Conservation (phyloP, 2,797 vertebrate genomes). For the Meda fulgida region DNA sequence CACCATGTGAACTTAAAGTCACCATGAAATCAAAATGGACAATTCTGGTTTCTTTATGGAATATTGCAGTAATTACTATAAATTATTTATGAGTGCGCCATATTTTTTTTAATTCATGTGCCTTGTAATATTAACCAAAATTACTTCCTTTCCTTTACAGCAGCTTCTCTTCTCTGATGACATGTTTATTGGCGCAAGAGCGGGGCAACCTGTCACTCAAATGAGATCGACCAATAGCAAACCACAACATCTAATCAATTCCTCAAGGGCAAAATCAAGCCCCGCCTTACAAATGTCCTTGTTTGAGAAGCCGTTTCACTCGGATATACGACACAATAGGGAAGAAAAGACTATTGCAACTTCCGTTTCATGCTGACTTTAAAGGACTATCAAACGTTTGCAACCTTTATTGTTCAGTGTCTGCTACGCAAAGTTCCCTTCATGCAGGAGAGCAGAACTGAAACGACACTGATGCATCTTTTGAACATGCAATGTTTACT, state of each 20-base stretch:
- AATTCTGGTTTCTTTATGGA: not conserved
- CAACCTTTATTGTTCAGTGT: not conserved
- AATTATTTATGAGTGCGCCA: not conserved
- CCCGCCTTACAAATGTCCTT: not conserved
- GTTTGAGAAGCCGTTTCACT: no score
- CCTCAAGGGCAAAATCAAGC: not conserved
- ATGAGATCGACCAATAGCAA: not conserved
- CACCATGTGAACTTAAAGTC: not conserved
- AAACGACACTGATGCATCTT: not conserved
- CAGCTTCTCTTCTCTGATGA: not conserved
- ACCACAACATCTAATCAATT: not conserved
- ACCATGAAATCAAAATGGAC: not conserved
- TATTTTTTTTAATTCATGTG: no score
- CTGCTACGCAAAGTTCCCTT: not conserved
- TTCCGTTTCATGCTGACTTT: no score
- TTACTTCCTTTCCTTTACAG: not conserved
- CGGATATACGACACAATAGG: no score
- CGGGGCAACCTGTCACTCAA: not conserved
- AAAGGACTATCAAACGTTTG: not conserved
- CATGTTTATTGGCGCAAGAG: no score
- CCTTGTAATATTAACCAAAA: not conserved
- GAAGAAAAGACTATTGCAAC: not conserved
- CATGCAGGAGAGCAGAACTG: not conserved
- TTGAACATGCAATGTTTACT: not conserved
- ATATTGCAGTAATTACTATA: not conserved